A percentile compares a stretch with the other conserved stretches of the same genome.
phyloP scores from a whole-genome alignment of 2,888 invertebrate species.

The Thyatira batis region DNA sequence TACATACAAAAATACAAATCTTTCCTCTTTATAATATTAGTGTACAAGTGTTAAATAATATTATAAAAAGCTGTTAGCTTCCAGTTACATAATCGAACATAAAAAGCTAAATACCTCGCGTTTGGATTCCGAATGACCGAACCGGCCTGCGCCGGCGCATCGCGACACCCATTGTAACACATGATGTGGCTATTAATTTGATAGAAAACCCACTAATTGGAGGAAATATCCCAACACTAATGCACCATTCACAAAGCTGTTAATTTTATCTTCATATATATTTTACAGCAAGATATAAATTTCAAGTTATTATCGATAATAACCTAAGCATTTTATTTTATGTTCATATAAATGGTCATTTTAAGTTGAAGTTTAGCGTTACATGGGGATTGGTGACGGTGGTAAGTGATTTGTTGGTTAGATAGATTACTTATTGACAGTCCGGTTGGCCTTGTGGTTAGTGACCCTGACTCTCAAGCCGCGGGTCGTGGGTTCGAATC shows the following conservation, averaged over 20 bases:
- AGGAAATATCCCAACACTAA: constrained; percentile 45
- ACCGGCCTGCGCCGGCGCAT: constrained; percentile 5
- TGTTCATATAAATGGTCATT: constrained; percentile 21
- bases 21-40: too few relatives aligned
- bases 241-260: constrained; percentile 18
- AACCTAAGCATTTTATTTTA: constrained; percentile 37
- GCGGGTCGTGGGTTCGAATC: too few relatives aligned
- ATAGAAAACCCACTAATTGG: constrained; percentile 56
- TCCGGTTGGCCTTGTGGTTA: too few relatives aligned
- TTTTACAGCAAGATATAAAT: constrained; percentile 37
- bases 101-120: background rate
- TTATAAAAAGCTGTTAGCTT: too few relatives aligned
- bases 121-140: constrained; percentile 10
- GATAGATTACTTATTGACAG: too few relatives aligned
- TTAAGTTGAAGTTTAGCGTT: constrained; percentile 1
- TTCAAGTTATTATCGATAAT: constrained; percentile 40
- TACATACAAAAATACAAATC: too few relatives aligned
- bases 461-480: too few relatives aligned
- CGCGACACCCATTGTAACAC: constrained; percentile 13
- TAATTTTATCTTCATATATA: constrained; percentile 39
- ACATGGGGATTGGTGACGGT: background rate
- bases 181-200: constrained; percentile 48
- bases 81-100: background rate
- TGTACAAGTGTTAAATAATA: too few relatives aligned
- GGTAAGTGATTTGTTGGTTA: background rate